Base-by-base conservation (phyloP, 2,113 vertebrate genomes). In the Cebus imitator region DNA sequence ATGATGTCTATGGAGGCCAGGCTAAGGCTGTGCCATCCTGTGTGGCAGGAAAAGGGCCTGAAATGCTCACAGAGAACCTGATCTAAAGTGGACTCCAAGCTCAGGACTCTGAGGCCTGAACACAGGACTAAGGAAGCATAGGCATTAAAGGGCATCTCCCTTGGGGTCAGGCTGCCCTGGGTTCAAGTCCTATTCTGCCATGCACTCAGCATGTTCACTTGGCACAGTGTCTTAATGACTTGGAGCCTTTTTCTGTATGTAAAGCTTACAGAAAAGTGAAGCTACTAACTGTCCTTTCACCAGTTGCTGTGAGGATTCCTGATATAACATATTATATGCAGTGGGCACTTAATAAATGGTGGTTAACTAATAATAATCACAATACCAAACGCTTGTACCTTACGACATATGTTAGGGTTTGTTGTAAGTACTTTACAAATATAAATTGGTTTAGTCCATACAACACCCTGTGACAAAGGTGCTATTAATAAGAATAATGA, bases 181-280 rank as follows among this genome's bases (percentile, higher is more conserved):
- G 25, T 27, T 66, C 21, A 9, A 35, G 68, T 14, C 18, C 80
- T 23, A 18, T 25, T 21, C 25, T 40, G 73, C 20, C 50, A 3
- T 45, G 32, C 18, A n/a, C 32, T 23, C 27, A 4, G 35, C 6
- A 12, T 0, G 13, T 4, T 17, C 37, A 58, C 10, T 4, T 0
- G 17, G 3, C 35, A 0, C 6, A 27, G 14, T 21, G 32, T 25
- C 21, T 18, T 16, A 17, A n/a, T 45, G n/a, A 55, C 27, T 6
- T 9, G 52, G 80, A 3, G 32, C 21, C 57, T 58, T 11, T 61
- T 50, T 61, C 58, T 61, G 11, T 61, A 61, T 13, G 25, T 61
- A 27, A 61, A 61, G 11, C 25, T 61, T 30, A 30, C 25, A 61
- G 61, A 64, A 64, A 64, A 32, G 30, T 4, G 12, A 89, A 72